Evolutionary conservation across 37 sponge, comb jelly and placozoan species (phyloP).

Genomic region (Lycopodina hypogea): DNA sequence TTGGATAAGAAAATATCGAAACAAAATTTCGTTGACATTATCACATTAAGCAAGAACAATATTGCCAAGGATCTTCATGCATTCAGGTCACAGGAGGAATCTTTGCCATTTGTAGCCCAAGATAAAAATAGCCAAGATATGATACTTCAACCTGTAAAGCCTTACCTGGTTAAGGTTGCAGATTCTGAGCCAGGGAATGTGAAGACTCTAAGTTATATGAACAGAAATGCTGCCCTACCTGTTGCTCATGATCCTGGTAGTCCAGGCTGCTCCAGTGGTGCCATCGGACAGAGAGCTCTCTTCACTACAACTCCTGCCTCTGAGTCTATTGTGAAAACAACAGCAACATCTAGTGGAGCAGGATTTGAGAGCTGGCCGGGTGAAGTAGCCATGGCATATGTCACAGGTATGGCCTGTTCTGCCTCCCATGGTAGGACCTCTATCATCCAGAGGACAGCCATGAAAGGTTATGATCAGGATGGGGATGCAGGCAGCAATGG

Average conservation of each 20-base stretch:
- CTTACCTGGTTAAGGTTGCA: too few relatives aligned
- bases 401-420: conserved; percentile 30
- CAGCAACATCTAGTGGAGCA: not conserved
- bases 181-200: not conserved
- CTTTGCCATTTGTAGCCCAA: too few relatives aligned
- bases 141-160: too few relatives aligned
- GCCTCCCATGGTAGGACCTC: conserved; percentile 57
- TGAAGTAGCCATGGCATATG: conserved; percentile 42
- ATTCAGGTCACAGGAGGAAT: too few relatives aligned
- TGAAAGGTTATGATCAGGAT: conserved; percentile 31
- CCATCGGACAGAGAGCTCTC: conserved; percentile 42
- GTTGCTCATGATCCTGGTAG: conserved; percentile 57
- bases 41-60: not conserved
- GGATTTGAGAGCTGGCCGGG: conserved; percentile 49
- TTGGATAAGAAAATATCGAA: not conserved
- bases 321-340: not conserved
- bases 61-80: not conserved
- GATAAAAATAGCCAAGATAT: too few relatives aligned
- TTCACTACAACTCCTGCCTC: conserved; percentile 7
- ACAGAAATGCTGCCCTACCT: conserved; percentile 60
- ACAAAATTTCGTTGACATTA: not conserved
- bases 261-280: conserved; percentile 52
- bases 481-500: not conserved
- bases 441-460: conserved; percentile 46
- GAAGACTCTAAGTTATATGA: conserved; percentile 53